Evolutionary conservation across 2,113 vertebrate species (phyloP).

Genomic region (Cheirogaleus medius): DNA sequence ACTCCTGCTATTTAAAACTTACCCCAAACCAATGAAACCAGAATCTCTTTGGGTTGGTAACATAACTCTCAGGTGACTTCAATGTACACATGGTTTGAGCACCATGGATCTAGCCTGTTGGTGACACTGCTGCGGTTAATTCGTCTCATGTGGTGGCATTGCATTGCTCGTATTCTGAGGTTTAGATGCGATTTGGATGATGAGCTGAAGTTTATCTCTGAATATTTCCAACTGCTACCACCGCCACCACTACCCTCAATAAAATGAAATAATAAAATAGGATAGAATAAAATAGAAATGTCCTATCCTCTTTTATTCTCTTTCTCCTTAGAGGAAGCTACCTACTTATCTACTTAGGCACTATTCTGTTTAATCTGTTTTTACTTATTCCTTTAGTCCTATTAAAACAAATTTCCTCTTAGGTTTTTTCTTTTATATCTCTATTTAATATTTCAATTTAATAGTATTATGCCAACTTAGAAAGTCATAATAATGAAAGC

Average conservation of each 20-base stretch:
- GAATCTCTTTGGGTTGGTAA: not conserved
- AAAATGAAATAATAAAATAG: not conserved
- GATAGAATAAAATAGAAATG: not conserved
- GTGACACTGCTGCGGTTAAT: not conserved
- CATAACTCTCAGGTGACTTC: not conserved
- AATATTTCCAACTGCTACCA: not conserved
- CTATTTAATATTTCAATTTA: not conserved
- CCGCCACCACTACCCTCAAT: not conserved
- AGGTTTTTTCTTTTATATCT: not conserved
- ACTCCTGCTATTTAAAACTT: not conserved
- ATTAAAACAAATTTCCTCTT: not conserved
- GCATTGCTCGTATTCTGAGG: not conserved
- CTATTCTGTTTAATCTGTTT: not conserved
- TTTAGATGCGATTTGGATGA: not conserved
- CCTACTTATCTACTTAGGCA: not conserved
- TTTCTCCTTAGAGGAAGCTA: not conserved
- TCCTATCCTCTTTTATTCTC: not conserved
- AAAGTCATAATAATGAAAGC: not conserved
- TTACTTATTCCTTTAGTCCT: not conserved
- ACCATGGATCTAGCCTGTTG: accelerated
- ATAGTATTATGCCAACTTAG: not conserved
- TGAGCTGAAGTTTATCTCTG: not conserved
- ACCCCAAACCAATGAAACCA: not conserved
- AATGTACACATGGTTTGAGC: too few species aligned
- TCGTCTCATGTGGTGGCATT: not conserved